These are phyloP conservation scores for Drosophila nannoptera DNA, from an alignment of 1,140 invertebrate species.

Conservation along the genomic window DNA sequence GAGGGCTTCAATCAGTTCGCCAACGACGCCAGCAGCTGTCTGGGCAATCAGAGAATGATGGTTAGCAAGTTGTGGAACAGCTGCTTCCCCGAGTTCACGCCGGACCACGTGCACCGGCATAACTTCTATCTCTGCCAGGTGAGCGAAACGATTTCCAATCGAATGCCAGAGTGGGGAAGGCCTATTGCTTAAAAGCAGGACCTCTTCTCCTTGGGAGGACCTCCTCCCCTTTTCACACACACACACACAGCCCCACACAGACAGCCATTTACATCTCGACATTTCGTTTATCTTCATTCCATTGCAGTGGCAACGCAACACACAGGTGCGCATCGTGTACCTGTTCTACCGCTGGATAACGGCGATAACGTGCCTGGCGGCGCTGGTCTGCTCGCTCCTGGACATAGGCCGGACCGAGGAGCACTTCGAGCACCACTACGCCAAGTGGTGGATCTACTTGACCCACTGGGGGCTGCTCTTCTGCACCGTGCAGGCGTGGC, in stretches of 20 bases:
- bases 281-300: not conserved
- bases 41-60: slow-evolving; percentile 78
- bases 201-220: too few relatives aligned
- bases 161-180: too few relatives aligned
- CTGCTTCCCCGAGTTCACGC: slow-evolving; percentile 77
- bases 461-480: slow-evolving; percentile 84
- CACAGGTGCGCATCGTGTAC: slow-evolving; percentile 80
- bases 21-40: slow-evolving; percentile 64
- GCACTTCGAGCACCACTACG: slow-evolving; percentile 76
- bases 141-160: slow-evolving; percentile 7
- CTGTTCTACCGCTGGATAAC: slow-evolving; percentile 82
- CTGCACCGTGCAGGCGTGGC: slow-evolving; percentile 80
- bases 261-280: not conserved
- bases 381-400: slow-evolving; percentile 81
- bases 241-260: too few relatives aligned
- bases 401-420: slow-evolving; percentile 79
- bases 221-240: too few relatives aligned
- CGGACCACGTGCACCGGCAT: slow-evolving; percentile 77
- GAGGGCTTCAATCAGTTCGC: slow-evolving; percentile 74
- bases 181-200: too few relatives aligned
- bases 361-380: slow-evolving; percentile 80
- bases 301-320: slow-evolving; percentile 79
- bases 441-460: slow-evolving; percentile 84
- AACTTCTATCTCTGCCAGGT: slow-evolving; percentile 79
- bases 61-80: slow-evolving; percentile 79